Evolutionary conservation across 2,113 vertebrate genomes (phyloP).

Genomic region (Sylvietta virens): DNA sequence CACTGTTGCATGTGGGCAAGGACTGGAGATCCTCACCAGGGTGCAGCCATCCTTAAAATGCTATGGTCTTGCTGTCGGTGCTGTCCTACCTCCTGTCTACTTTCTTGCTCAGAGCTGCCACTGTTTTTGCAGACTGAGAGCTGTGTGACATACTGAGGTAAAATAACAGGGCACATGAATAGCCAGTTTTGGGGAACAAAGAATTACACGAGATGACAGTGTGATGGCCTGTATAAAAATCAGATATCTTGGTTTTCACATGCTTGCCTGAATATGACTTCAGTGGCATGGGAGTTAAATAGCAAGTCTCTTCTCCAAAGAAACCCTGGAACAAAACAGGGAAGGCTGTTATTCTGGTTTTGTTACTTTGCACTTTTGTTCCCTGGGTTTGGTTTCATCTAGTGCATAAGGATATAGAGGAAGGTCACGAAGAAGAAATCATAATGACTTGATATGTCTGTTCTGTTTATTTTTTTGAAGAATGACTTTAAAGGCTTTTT

Average conservation of each 20-base stretch:
- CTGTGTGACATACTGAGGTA: background rate
- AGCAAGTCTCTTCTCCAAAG: background rate
- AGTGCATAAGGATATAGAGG: background rate
- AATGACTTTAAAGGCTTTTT: background rate
- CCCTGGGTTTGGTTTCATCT: background rate
- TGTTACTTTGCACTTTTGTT: background rate
- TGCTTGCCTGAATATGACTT: background rate
- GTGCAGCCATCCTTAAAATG: background rate
- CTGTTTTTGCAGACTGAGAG: background rate
- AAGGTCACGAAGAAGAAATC: background rate
- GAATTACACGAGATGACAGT: background rate
- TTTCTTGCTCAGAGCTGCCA: background rate
- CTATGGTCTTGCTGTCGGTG: background rate
- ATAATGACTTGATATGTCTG: background rate
- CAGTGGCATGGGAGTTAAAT: background rate
- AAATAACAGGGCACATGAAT: background rate
- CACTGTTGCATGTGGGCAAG: background rate
- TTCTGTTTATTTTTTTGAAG: background rate
- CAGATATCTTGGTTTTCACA: background rate
- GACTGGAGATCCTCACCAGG: background rate
- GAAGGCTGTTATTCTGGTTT: background rate
- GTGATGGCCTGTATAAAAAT: background rate
- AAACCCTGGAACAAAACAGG: background rate
- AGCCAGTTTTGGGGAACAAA: background rate
- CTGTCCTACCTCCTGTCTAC: background rate